Evolutionary conservation across 2,113 vertebrate genomes (phyloP), one percentile per base, ranked within the genome.

Genomic region (Cebidichthys violaceus): DNA sequence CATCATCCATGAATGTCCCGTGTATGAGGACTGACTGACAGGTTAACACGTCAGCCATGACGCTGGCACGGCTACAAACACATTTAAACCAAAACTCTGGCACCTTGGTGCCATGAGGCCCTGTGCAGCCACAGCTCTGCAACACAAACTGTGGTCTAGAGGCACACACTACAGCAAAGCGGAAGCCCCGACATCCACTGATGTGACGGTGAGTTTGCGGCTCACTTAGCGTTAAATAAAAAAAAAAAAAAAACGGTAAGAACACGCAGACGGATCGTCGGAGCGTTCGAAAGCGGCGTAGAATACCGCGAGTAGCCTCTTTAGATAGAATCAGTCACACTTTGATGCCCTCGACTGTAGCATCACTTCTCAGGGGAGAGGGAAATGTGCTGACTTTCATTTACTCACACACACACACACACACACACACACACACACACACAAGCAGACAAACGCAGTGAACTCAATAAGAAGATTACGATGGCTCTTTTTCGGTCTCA

Each of bases 401-500:
- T 72, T 70, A 62, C 57, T 65, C 67, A 74, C 78, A 68, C 60
- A 70, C 75, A 54, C 77, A 70, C 75, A 22, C 70, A 54, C 65
- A 64, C 70, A 37, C 70, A 83, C 81, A 68, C 47, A 39, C 69
- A 68, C 37, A 70, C 69, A 52, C 52, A 47, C 64, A 62, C 59
- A 70, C 69, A 80, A 50, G 65, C 33, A 82, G 18, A 74, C 78
- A 85, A 69, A 84, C 75, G 86, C 62, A 54, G 60, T 50, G 17
- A 76, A 79, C 74, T 83, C 60, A 85, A 76, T 89, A 84, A 91
- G 81, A 86, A 85, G 88, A 91, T 93, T 92, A 91, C 29, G 17
- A 75, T 64, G 88, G 89, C 85, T 91, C 83, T 84, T 90, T 90
- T 92, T 93, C 83, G 6, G 4, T 73, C 81, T 86, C 82, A 91